Conservation (phyloP, 2,113 vertebrate genomes). For the Xyrauchen texanus region DNA sequence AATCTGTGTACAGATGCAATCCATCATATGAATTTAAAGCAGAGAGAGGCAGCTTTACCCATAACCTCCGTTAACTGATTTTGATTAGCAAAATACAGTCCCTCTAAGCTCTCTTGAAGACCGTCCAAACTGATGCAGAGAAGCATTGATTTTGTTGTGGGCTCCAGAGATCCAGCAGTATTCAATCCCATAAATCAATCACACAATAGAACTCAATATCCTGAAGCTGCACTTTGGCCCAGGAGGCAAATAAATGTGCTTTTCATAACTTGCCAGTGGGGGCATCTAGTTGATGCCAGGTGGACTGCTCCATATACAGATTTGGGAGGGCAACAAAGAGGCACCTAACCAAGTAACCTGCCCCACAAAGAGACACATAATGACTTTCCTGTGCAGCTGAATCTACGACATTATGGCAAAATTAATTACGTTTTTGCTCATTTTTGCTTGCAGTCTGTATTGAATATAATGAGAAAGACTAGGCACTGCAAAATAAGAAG, state of each 20-base stretch:
- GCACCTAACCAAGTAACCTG: not conserved
- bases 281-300: conserved; percentile 11
- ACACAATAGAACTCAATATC: not conserved
- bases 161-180: not conserved
- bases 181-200: conserved; percentile 18
- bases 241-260: conserved; percentile 14
- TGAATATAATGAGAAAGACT: no score
- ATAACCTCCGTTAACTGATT: not conserved
- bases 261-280: conserved; percentile 19
- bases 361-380: not conserved
- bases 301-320: not conserved
- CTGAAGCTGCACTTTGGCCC: not conserved
- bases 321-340: not conserved
- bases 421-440: no score
- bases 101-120: not conserved
- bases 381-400: no score
- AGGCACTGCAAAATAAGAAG: no score
- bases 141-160: conserved; percentile 6
- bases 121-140: not conserved
- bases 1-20: conserved; percentile 3
- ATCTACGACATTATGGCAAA: no score
- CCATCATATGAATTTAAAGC: conserved; percentile 17
- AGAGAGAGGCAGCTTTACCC: not conserved
- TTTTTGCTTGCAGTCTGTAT: no score
- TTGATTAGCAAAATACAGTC: conserved; percentile 15